These are phyloP conservation scores for Trinorchestia longiramus DNA, from an alignment of 1,140 invertebrate species.

Conservation along the genomic window DNA sequence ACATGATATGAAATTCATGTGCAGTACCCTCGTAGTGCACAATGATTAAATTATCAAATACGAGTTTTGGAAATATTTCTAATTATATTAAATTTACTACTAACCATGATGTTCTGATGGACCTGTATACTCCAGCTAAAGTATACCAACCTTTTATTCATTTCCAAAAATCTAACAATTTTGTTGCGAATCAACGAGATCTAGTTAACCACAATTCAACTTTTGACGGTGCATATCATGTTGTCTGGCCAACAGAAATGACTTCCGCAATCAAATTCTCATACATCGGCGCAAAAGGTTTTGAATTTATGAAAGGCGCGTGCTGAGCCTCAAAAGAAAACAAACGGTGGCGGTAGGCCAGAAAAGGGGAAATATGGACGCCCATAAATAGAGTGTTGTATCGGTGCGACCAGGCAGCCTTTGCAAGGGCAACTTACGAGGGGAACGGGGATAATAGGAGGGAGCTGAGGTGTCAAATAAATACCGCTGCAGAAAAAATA, in stretches of 20 bases:
- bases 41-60: background rate
- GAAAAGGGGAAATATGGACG: slow-evolving; percentile 42
- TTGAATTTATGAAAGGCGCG: slow-evolving; percentile 44
- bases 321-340: slow-evolving; percentile 50
- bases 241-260: background rate
- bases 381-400: slow-evolving; percentile 51
- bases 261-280: slow-evolving; percentile 43
- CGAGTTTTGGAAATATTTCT: background rate
- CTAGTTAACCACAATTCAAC: background rate
- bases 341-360: slow-evolving; percentile 45
- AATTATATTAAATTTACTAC: background rate
- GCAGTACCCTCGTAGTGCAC: background rate
- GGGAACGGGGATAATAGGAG: slow-evolving; percentile 40
- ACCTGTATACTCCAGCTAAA: background rate
- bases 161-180: background rate
- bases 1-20: background rate
- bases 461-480: slow-evolving; percentile 51
- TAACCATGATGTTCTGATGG: background rate
- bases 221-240: background rate
- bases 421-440: slow-evolving; percentile 52
- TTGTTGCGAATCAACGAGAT: background rate
- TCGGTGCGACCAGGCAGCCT: slow-evolving; percentile 53
- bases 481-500: slow-evolving; percentile 49
- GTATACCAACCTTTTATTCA: background rate
- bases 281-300: slow-evolving; percentile 31